Base-by-base conservation (phyloP, 2,113 vertebrate genomes). In the Capra hircus region DNA sequence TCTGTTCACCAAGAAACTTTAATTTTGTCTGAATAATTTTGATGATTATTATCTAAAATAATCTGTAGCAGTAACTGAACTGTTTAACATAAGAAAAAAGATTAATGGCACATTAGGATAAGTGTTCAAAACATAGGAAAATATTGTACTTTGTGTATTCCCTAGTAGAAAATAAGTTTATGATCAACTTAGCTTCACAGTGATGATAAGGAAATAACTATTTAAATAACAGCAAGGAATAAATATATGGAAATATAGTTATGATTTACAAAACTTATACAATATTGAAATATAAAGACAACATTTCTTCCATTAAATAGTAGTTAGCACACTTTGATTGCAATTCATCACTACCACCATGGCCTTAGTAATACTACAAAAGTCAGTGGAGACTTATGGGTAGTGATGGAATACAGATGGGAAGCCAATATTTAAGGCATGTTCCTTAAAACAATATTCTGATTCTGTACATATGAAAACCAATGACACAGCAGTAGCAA, bases 21-120 rank as follows among this genome's bases (percentile, higher is more conserved):
- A 83, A 90, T 95, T 96, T 83, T 15, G 16, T 91, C 36, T 83
- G 52, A 92, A 71, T 88, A 97, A 95, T 85, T 77, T 50, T 92
- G 30, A 87, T 80, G 11, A 90, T 3, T 55, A 13, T 81, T 94
- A 62, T 78, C 33, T 78, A 12, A 92, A 91, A 93, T 95, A 93
- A 81, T 85, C 8, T 87, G 30, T 3, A 53, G 12, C 19, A 88
- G 45, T 80, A 90, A 27, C 13, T 59, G 15, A 82, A 40, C 4
- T 64, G 36, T 3, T 93, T 40, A 50, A 59, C 40, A 23, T 43
- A 30, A 45, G 21, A 17, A 86, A 78, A 74, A 59, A 19, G 50
- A 8, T 90, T 50, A 90, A 71, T 81, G n/a, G 25, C 21, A 92
- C 3, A 27, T 62, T 74, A 93, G 6, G 9, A 40, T 80, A 82